A percentile compares a stretch with the other conserved stretches of the same genome.
Evolutionary conservation across 2,113 vertebrate species (phyloP).

Genomic region (Anseranas semipalmata): DNA sequence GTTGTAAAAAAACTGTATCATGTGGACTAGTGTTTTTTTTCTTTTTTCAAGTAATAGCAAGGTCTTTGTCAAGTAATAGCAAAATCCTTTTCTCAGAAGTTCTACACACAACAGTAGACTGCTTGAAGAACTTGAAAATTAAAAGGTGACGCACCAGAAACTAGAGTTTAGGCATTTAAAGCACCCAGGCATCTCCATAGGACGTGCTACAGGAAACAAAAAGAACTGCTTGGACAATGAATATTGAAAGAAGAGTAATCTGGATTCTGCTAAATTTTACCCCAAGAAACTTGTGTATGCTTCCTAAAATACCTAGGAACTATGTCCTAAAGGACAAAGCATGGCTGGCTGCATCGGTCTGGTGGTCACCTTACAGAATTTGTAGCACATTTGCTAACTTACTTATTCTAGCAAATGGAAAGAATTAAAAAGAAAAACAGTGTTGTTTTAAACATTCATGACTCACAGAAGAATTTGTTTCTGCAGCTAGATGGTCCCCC

Average conservation of each 20-base stretch:
- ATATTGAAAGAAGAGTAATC: background rate
- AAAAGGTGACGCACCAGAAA: slow-evolving; percentile 31
- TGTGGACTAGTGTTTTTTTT: background rate
- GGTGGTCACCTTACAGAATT: slow-evolving; percentile 22
- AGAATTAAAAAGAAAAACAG: slow-evolving; percentile 67
- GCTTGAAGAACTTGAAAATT: slow-evolving; percentile 51
- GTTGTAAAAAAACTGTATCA: slow-evolving; percentile 7
- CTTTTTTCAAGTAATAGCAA: slow-evolving; percentile 63
- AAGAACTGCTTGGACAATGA: background rate
- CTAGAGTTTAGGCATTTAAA: background rate
- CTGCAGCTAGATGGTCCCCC: slow-evolving; percentile 47
- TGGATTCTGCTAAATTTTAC: background rate
- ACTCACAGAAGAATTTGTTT: slow-evolving; percentile 61
- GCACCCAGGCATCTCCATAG: background rate
- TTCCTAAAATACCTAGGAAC: background rate
- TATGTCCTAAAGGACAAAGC: background rate
- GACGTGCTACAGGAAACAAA: background rate
- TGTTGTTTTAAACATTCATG: slow-evolving; percentile 71
- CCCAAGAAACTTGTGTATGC: background rate
- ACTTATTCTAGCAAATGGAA: slow-evolving; percentile 31
- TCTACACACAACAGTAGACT: slow-evolving; percentile 72
- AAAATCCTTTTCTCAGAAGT: slow-evolving; percentile 69
- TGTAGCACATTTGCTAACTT: slow-evolving; percentile 20
- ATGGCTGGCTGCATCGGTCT: background rate
- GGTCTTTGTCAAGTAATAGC: slow-evolving; percentile 68